Evolutionary conservation across 1,140 invertebrate genomes (phyloP).

Genomic region (Berghia stephanieae): DNA sequence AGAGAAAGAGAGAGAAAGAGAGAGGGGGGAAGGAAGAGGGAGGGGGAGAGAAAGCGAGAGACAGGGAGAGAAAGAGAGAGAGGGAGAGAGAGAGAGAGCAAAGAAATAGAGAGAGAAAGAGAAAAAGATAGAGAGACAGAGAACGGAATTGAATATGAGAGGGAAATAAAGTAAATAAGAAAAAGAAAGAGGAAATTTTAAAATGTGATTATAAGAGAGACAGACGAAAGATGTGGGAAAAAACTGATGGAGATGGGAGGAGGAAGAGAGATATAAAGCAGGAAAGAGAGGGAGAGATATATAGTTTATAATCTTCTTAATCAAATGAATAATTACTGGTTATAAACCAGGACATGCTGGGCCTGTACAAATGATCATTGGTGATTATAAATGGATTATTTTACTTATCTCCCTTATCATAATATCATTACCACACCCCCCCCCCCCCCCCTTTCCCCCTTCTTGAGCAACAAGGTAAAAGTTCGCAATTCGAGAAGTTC

Average conservation of each 20-base stretch:
- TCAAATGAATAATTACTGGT: neutral
- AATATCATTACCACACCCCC: neutral
- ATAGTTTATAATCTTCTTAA: neutral
- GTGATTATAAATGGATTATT: too few relatives aligned
- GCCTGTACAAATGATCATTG: too few relatives aligned
- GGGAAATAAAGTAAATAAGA: neutral
- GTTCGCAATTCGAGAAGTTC: too few relatives aligned
- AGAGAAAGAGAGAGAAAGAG: neutral
- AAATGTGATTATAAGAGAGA: neutral
- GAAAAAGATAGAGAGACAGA: slow-evolving; percentile 21
- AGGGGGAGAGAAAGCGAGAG: neutral
- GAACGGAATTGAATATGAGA: slow-evolving; percentile 21
- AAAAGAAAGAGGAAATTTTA: neutral
- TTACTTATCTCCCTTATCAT: too few relatives aligned
- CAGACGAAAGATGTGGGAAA: neutral
- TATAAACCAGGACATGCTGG: too few relatives aligned
- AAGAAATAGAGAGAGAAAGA: neutral
- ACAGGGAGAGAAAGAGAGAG: too few relatives aligned
- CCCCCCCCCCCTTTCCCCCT: neutral
- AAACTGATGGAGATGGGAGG: neutral
- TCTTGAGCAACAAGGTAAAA: neutral
- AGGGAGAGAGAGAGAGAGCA: slow-evolving; percentile 16
- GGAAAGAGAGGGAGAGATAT: neutral
- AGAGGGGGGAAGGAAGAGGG: neutral
- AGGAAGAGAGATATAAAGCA: neutral